Evolutionary conservation across 2,888 invertebrate genomes (phyloP), one percentile per base, ranked within the genome.

Genomic region (Isoperla grammatica): DNA sequence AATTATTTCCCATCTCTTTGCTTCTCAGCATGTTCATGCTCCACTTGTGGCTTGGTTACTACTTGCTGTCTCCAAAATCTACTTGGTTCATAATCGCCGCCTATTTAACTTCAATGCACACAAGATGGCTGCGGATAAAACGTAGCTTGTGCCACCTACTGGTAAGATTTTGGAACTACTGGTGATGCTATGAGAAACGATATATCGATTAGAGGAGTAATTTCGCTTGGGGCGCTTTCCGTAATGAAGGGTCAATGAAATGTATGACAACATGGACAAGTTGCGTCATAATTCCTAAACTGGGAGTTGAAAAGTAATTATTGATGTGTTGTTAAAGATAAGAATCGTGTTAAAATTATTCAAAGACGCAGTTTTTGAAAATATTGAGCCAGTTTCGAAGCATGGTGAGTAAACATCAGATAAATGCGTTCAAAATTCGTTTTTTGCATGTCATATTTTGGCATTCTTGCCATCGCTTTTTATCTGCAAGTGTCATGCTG

Each of bases 221-320:
- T 56, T 60, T 56, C 55, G 59, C 59, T 56, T 56, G 49, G 59
- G 59, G 59, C 59, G 59, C 59, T 54, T 60, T 60, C 59, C 42
- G 49, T 56, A 56, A 60, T 50, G 48, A 56, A 60, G 60, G 60
- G 60, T 60, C 60, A 60, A 60, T 60, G 60, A 43, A 60, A 56
- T 60, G 60, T 56, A 56, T 60, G 56, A 60, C 60, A 60, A 60
- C 60, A 60, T 23, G 60, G 48, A 56, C 49, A 45, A 50, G 56
- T 60, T 60, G 56, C 60, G 60, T 60, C 60, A 60, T 56, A 60
- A 50, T 56, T 55, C 56, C 60, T 60, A 60, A 56, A 48, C 55
- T 56, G 29, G 56, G 50, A 56, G 56, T 55, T 56, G 56, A 55
- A 60, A 48, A 56, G 40, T 49, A 37, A 35, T 56, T 56, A 43